Conservation (phyloP, 2,888 invertebrate genomes). For the Drosophila subquinaria region DNA sequence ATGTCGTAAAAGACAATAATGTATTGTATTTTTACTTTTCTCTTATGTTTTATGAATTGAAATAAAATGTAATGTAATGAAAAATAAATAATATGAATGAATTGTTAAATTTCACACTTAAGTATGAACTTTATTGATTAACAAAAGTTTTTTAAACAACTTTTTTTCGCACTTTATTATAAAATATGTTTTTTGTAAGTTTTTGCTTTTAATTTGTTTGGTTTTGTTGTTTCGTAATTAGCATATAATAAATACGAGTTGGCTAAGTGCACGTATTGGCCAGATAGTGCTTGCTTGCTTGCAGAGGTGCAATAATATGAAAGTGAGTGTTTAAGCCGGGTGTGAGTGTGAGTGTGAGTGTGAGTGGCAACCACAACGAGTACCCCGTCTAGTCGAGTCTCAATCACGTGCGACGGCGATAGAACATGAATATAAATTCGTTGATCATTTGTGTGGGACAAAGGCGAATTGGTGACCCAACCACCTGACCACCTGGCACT, state of each 20-base stretch:
- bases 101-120: background rate
- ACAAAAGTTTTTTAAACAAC: background rate
- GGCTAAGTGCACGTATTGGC: conserved; percentile 37
- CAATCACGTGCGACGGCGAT: conserved; percentile 48
- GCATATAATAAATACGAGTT: conserved; percentile 14
- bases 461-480: background rate
- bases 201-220: conserved; percentile 3
- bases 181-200: background rate
- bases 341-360: background rate
- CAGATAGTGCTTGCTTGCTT: conserved; percentile 25
- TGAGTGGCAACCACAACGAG: conserved; percentile 2
- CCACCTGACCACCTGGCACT: conserved; percentile 2
- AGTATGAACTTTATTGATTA: background rate
- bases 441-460: conserved; percentile 7
- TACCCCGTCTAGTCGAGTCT: conserved; percentile 21
- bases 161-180: background rate
- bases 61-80: too few relatives aligned
- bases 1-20: too few relatives aligned
- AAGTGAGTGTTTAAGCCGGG: conserved; percentile 20
- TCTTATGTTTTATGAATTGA: too few relatives aligned
- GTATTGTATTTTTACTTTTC: too few relatives aligned
- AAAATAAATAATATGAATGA: background rate
- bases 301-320: background rate
- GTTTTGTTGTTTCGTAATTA: conserved; percentile 30
- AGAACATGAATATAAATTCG: conserved; percentile 21